Evolutionary conservation across 2,888 invertebrate species (phyloP), one percentile per base, ranked within the genome.

Genomic region (Frankliniella intonsa): DNA sequence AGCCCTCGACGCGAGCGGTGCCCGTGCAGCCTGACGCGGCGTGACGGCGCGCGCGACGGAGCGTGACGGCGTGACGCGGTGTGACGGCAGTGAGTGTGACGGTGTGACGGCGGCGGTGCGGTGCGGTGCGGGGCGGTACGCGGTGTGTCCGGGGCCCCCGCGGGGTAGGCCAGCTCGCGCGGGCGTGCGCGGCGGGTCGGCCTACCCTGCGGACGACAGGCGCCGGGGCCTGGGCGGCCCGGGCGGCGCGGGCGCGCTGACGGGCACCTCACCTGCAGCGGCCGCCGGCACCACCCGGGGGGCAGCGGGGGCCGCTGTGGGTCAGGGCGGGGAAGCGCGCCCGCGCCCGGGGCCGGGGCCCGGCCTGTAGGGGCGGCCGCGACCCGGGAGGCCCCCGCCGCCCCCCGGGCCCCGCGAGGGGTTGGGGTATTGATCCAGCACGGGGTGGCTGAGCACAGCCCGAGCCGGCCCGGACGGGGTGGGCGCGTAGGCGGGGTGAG

Each of bases 391-490:
- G 62, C 62, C 62, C 62, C 62, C 62, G 19, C 62, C 62, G 19
- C 62, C 62, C 62, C 62, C 14, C 62, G 17, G 62, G 19, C 62
- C 7, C 62, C 62, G 62, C 82, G 82, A 84, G 84, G 84, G 84
- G 80, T 81, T 19, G 82, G 87, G 88, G 88, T 87, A 87, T 86
- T 86, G 84, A 85, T 85, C 86, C 82, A 87, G 82, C 85, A 86
- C 86, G 87, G 88, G 82, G 79, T 25, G 81, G 65, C 17, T n/a
- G 51, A 69, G 51, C 80, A 49, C 69, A 25, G 69, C 69, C 69
- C 69, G 22, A 76, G 69, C 69, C 12, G 25, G 69, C 22, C 69
- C 88, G 85, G 86, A 62, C 87, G 86, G 89, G 89, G 89, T 89
- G 90, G 89, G 84, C 81, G 84, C 83, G 87, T 85, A 85, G 82